Evolutionary conservation across 92 coral and sea anemone genomes (phyloP).

Genomic region (Virgularia gustaviana): DNA sequence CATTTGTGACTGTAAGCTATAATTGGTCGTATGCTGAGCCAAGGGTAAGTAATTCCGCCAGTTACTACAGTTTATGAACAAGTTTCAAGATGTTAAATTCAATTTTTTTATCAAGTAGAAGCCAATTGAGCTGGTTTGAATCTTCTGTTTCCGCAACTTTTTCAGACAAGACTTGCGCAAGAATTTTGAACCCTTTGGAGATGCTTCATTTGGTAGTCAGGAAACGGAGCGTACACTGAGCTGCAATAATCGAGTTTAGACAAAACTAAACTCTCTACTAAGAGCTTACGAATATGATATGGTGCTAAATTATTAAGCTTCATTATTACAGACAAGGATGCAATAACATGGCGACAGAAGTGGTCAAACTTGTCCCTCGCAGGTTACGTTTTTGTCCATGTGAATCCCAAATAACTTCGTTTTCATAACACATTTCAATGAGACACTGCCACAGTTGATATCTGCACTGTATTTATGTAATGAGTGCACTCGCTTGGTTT

Average conservation of each 20-base stretch:
- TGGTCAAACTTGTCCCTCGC: slow-evolving; percentile 18
- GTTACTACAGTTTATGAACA: slow-evolving; percentile 28
- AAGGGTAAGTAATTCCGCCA: too few species aligned
- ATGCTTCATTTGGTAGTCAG: slow-evolving; percentile 33
- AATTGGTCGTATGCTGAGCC: too few species aligned
- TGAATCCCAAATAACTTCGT: slow-evolving; percentile 38
- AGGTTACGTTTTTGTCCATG: slow-evolving; percentile 22
- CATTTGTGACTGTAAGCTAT: too few species aligned
- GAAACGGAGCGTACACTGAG: slow-evolving; percentile 41
- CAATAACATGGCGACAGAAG: slow-evolving; percentile 46
- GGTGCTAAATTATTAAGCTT: slow-evolving; percentile 51
- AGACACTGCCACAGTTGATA: too few species aligned
- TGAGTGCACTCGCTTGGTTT: slow-evolving; percentile 56
- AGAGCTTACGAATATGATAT: slow-evolving; percentile 40
- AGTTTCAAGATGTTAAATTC: slow-evolving; percentile 27
- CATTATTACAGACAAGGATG: slow-evolving; percentile 31
- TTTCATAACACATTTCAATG: slow-evolving; percentile 24
- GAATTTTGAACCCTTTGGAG: slow-evolving; percentile 56
- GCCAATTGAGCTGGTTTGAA: slow-evolving; percentile 13
- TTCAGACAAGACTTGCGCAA: slow-evolving; percentile 44
- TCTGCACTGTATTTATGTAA: too few species aligned
- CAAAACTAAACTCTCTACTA: slow-evolving; percentile 48
- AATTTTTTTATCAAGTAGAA: slow-evolving; percentile 15
- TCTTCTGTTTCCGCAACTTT: slow-evolving; percentile 31
- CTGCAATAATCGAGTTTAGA: slow-evolving; percentile 54